These are phyloP conservation scores for Eilema depressum DNA, from an alignment of 2,888 invertebrate genomes.

Conservation along the genomic window DNA sequence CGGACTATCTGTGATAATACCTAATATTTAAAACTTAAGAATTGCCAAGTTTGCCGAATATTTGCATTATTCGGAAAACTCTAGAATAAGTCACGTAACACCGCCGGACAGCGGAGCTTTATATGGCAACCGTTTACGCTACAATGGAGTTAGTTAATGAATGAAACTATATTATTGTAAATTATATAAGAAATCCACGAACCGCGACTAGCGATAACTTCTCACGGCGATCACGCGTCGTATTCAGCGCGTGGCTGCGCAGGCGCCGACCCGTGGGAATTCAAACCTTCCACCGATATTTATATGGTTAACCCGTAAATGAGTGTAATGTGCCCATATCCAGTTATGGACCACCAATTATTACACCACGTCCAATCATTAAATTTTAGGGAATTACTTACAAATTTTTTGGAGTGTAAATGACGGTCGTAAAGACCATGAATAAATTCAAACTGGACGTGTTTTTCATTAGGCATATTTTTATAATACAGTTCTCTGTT, in stretches of 20 bases:
- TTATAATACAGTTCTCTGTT: background rate
- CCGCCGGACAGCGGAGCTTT: background rate
- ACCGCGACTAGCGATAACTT: constrained; percentile 76
- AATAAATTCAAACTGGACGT: background rate
- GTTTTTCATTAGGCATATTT: background rate
- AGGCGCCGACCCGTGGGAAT: constrained; percentile 71
- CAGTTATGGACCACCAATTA: background rate
- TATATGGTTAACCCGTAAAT: constrained; percentile 44
- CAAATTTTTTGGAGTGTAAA: constrained; percentile 28
- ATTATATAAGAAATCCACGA: constrained; percentile 68
- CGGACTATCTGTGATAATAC: too few species aligned
- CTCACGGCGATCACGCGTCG: constrained; percentile 81
- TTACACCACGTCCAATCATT: background rate
- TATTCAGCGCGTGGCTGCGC: constrained; percentile 60
- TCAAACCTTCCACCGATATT: constrained; percentile 35
- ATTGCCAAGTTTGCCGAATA: too few species aligned
- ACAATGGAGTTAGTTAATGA: constrained; percentile 14
- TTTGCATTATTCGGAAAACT: background rate
- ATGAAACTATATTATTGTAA: constrained; percentile 30
- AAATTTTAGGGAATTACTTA: constrained; percentile 2
- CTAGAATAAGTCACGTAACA: background rate
- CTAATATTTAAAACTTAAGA: too few species aligned
- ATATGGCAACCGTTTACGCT: background rate
- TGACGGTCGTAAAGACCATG: background rate
- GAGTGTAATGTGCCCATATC: background rate